Evolutionary conservation across 2,797 vertebrate species (phyloP), one percentile per base, ranked within the genome.

Genomic region (Macropus fuliginosus): DNA sequence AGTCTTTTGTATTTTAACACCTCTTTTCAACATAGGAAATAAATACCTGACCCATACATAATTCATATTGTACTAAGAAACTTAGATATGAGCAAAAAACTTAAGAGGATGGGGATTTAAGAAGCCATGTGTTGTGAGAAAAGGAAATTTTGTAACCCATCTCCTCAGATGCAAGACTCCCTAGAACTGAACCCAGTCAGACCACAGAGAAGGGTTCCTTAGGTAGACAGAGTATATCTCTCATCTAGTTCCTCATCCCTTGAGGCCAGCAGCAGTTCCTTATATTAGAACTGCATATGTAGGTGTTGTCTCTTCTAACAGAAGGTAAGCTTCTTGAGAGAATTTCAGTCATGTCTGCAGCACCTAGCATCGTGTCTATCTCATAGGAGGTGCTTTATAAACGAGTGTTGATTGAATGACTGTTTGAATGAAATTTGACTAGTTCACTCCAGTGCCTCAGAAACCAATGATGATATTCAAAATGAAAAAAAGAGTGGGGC

Each of bases 401-500:
- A 74, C 2, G 62, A 66, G 3, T 74, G 14, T 74, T 40, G n/a
- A 40, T 40, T 40, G 34, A 74, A 74, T 74, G 16, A 74, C n/a
- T 74, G 13, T n/a, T 66, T 66, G 34, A 74, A 74, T 74, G 66
- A 40, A 18, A 74, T 18, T 74, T 40, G 66, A 74, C 28, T 74
- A 40, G 5, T 18, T 40, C 18, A 4, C 66, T 74, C 34, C 62
- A n/a, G 62, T 18, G 14, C 13, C 34, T 18, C 66, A 74, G n/a
- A 74, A 74, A 18, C 66, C n/a, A 29, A 91, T 27, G 92, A 95
- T 90, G 90, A 90, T 89, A 90, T 92, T 93, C 92, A 93, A 31
- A 90, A 95, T 92, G 89, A 91, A 94, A 92, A 93, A 62, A 93
- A 81, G 40, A 55, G 62, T 29, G 21, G 87, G 2, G 52, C 18